Percentiles rank a stretch among this genome's conserved stretches.
Conservation (phyloP, 2,797 vertebrate species). For the Crenuchus spilurus region DNA sequence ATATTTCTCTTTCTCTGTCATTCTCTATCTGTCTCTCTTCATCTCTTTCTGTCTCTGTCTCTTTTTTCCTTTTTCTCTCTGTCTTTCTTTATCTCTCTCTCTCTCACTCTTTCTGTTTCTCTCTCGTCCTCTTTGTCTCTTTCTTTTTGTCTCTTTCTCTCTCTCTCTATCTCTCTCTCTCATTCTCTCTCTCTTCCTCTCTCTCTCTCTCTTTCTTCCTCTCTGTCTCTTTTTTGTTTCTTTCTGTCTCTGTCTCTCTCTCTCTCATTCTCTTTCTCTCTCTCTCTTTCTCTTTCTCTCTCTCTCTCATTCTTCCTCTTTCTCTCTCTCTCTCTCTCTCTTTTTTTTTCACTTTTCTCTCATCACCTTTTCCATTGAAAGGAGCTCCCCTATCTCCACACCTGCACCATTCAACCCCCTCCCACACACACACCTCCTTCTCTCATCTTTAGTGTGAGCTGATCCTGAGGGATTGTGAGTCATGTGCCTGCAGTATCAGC, state of each 20-base stretch:
- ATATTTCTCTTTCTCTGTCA: background rate
- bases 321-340: background rate
- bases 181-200: background rate
- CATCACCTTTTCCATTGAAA: background rate
- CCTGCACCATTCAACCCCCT: too few relatives aligned
- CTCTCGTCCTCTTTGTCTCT: too few relatives aligned
- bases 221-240: background rate
- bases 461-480: conserved; percentile 77
- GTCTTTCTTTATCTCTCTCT: conserved; percentile 9
- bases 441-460: conserved; percentile 35
- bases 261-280: background rate
- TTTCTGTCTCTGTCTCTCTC: background rate
- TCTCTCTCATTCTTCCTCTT: conserved; percentile 19
- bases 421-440: too few relatives aligned
- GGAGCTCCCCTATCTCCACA: too few relatives aligned
- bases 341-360: background rate
- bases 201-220: background rate
- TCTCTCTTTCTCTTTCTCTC: conserved; percentile 2
- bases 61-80: background rate
- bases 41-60: too few relatives aligned
- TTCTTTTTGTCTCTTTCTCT: background rate
- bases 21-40: background rate
- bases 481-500: conserved; percentile 68
- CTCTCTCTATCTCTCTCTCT: background rate
- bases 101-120: too few relatives aligned